Conservation (phyloP, 2,888 invertebrate genomes). For the Ptilodon capucinus region DNA sequence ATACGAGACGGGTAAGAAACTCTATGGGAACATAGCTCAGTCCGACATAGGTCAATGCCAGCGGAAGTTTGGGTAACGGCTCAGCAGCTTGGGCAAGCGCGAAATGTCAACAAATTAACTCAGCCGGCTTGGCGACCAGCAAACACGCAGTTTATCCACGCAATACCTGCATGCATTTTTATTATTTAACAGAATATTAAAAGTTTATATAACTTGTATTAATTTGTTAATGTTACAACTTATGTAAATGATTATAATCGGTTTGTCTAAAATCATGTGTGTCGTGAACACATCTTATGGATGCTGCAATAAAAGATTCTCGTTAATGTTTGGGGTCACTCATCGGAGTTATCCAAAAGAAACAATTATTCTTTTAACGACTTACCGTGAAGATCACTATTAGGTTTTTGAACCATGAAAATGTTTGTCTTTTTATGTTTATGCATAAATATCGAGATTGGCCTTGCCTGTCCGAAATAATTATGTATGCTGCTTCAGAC, state of each 20-base stretch:
- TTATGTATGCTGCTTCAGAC: constrained; percentile 43
- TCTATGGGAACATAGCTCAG: not conserved
- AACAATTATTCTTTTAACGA: constrained; percentile 15
- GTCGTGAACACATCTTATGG: not conserved
- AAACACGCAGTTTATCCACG: not conserved
- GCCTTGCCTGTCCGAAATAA: constrained; percentile 58
- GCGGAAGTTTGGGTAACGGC: constrained; percentile 67
- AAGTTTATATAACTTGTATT: constrained; percentile 21
- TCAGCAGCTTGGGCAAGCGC: constrained; percentile 46
- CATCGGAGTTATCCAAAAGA: not conserved
- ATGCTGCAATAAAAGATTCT: not conserved
- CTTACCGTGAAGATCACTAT: constrained; percentile 37
- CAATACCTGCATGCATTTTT: constrained; percentile 8
- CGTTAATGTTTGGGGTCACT: not conserved
- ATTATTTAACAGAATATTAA: constrained; percentile 6
- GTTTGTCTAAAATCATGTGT: constrained; percentile 3
- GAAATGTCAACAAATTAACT: constrained; percentile 59
- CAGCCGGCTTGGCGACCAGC: constrained; percentile 5
- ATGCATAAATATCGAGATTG: constrained; percentile 37
- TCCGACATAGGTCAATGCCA: constrained; percentile 63
- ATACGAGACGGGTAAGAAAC: not conserved
- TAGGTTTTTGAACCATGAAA: constrained; percentile 31
- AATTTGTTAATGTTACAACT: constrained; percentile 23
- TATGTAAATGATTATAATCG: constrained; percentile 27
- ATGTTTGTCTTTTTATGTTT: constrained; percentile 26